phyloP scores from a whole-genome alignment of 2,113 vertebrate species.

The Ciconia stormi region DNA sequence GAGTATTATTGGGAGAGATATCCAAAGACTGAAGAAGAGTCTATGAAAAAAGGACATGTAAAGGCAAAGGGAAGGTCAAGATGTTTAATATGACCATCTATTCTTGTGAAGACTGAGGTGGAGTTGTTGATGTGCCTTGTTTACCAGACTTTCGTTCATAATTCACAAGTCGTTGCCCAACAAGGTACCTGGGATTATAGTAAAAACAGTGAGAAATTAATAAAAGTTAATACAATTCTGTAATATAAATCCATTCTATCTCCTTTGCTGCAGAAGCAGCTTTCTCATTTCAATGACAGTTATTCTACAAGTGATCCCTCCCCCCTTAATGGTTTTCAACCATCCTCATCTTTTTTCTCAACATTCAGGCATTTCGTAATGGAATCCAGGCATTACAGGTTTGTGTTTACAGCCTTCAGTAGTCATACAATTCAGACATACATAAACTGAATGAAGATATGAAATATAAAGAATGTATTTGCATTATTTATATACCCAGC shows the following conservation, averaged over 20 bases:
- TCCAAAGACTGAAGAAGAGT: conserved; percentile 67
- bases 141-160: conserved; percentile 93
- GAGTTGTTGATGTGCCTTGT: conserved; percentile 77
- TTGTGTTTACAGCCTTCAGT: background rate
- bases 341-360: background rate
- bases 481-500: background rate
- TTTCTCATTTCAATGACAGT: background rate
- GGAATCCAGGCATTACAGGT: background rate
- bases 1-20: conserved; percentile 70
- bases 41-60: conserved; percentile 71
- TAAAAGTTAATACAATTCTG: background rate
- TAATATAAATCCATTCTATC: background rate
- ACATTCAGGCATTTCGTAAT: background rate
- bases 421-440: background rate
- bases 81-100: conserved; percentile 72
- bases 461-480: background rate
- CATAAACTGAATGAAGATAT: background rate
- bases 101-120: conserved; percentile 85
- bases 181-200: conserved; percentile 87
- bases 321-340: background rate
- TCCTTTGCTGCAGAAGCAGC: background rate
- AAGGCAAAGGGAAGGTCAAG: conserved; percentile 73
- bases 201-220: background rate
- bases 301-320: background rate
- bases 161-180: conserved; percentile 97